Conservation (phyloP, 2,113 vertebrate genomes). For the Gasterosteus nipponicus region DNA sequence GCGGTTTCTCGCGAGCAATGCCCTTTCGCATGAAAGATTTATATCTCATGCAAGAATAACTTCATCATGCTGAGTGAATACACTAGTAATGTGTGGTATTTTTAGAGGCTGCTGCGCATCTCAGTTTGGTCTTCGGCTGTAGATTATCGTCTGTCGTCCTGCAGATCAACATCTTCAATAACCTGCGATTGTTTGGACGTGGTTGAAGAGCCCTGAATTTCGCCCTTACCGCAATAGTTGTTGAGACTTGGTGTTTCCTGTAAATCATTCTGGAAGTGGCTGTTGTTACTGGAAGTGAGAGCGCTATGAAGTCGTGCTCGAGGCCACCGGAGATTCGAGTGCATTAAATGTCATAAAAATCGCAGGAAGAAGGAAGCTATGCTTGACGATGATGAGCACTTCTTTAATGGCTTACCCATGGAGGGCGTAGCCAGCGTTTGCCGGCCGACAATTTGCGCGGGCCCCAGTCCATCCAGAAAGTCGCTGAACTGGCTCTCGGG, state of each 20-base stretch:
- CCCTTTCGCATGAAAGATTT: slow-evolving; percentile 64
- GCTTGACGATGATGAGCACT: background rate
- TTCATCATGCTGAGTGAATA: slow-evolving; percentile 32
- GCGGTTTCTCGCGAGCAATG: slow-evolving; percentile 32
- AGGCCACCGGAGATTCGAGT: background rate
- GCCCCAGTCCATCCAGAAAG: slow-evolving; percentile 95
- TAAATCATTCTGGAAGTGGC: background rate
- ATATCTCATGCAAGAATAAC: slow-evolving; percentile 57
- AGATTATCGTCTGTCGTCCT: background rate
- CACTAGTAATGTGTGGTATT: slow-evolving; percentile 23
- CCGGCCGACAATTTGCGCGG: slow-evolving; percentile 95
- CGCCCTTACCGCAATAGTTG: background rate
- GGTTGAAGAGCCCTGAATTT: background rate
- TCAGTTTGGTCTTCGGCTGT: background rate
- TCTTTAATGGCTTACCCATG: slow-evolving; percentile 87
- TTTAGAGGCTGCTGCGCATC: slow-evolving; percentile 24
- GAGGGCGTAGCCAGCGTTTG: slow-evolving; percentile 95
- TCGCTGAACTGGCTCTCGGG: slow-evolving; percentile 98
- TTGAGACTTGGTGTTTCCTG: background rate
- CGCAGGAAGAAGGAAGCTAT: background rate
- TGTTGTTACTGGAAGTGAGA: background rate
- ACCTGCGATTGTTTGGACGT: background rate
- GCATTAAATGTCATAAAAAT: background rate
- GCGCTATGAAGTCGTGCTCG: background rate
- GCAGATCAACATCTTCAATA: background rate